Base-by-base conservation (phyloP, 2,888 invertebrate species). In the Junonia oenone region DNA sequence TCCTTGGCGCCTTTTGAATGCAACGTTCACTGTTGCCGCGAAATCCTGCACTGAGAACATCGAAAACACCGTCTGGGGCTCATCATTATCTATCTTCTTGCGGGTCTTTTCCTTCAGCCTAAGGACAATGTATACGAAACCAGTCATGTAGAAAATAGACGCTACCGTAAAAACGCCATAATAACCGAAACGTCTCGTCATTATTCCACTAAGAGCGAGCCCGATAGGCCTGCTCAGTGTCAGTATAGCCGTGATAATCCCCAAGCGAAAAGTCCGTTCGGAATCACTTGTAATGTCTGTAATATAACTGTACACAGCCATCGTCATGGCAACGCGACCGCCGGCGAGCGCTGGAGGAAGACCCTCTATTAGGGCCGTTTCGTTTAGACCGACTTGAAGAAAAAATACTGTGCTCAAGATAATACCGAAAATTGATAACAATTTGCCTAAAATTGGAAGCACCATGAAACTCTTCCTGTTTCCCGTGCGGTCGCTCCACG, bases 401-500 rank as follows among this genome's bases (percentile, higher is more conserved):
- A 92, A 92, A 68, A 91, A 93, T 50, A 91, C 75, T n/a, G 91
- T 92, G 59, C 91, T 91, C 47, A 92, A 60, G 55, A 92, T 91
- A 38, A 91, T 82, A 6, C 92, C 92, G 43, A 88, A 73, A n/a
- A 90, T 75, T 0, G 92, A 86, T 53, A 92, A 69, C 19, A 92
- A 69, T 70, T 92, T 92, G 6, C 92, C 92, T n/a, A 91, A 63
- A 15, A 93, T 89, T 0, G 93, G 93, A 11, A 92, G 65, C 31
- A 93, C 78, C 88, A 93, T 92, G 56, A 92, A 92, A 0, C 91
- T 83, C 69, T 93, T 93, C 40, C 92, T 78, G 65, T 91, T 88
- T 19, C 91, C 91, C n/a, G 91, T 91, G 40, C 92, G 85, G 68
- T 93, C 93, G 71, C 92, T 92, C 93, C 93, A 93, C 1, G 93